phyloP scores from a whole-genome alignment of 2,113 vertebrate species.

The Origma solitaria region DNA sequence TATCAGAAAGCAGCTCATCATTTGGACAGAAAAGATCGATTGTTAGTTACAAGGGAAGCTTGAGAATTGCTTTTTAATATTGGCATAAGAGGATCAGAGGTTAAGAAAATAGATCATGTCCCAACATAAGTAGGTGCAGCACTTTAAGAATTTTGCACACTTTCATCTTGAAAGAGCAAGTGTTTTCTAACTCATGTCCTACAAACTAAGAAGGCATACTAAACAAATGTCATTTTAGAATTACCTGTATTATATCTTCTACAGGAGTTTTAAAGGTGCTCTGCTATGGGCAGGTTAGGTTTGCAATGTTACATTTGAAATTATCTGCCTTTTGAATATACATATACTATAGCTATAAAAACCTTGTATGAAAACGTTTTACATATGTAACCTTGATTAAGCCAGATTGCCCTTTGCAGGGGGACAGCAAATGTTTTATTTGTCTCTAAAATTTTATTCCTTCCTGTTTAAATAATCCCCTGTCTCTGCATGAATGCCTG shows the following conservation, averaged over 20 bases:
- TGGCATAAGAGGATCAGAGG: neutral
- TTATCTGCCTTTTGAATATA: neutral
- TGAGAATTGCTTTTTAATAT: neutral
- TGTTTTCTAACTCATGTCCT: neutral
- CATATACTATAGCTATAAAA: neutral
- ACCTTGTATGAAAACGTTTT: neutral
- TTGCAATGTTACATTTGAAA: neutral
- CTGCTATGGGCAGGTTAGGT: neutral
- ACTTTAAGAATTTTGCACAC: neutral
- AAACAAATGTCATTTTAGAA: neutral
- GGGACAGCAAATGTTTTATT: constrained; percentile 32
- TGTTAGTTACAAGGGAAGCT: neutral
- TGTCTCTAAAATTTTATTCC: constrained; percentile 26
- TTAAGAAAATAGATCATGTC: neutral
- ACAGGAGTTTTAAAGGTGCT: neutral
- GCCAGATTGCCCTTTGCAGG: neutral
- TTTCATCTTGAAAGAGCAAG: neutral
- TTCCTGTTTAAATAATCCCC: constrained; percentile 47
- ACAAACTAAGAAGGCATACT: neutral
- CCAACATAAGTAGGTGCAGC: neutral
- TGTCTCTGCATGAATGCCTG: constrained; percentile 44
- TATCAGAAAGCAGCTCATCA: neutral
- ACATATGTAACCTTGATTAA: neutral
- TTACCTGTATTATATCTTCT: neutral
- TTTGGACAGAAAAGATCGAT: neutral